Evolutionary conservation across 2,888 invertebrate species (phyloP), one percentile per base, ranked within the genome.

Genomic region (Stenodera caucasica): DNA sequence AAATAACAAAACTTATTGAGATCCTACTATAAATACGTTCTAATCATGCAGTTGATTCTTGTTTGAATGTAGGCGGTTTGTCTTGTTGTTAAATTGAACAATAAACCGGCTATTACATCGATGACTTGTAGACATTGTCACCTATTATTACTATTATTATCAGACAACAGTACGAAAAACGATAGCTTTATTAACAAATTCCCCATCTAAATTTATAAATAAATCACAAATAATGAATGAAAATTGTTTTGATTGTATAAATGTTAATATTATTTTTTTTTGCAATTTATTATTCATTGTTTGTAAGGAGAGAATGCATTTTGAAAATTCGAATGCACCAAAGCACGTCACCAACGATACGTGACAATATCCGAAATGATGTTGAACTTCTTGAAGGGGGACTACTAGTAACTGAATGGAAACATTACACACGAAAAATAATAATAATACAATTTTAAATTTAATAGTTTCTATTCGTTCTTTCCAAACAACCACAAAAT

Each of bases 361-460:
- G 45, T 45, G 45, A 45, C 45, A 45, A 45, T 45, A 45, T 45
- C 45, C 45, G 21, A 52, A 52, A 52, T 52, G 52, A 45, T 45
- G 45, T 45, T 45, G 45, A 21, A 45, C 45, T 45, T 45, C n/a
- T n/a, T n/a, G n/a, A n/a, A n/a, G n/a, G n/a, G 12, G n/a, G 21
- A 18, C 15, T 45, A n/a, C n/a, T n/a, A n/a, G n/a, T 32, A 21
- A 45, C 45, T 45, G 45, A 45, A 45, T 45, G 45, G 21, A 45
- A 45, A 45, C 45, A 45, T 45, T 21, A 35, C 4, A 32, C 4
- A 32, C 5, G 32, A 32, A 8, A 32, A 32, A 8, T 7, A 32
- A 26, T 5, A 6, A 26, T 26, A 26, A 26, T 32, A 37, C 15
- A 15, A 5, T 1, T 37, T 37, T 35, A 35, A n/a, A n/a, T n/a